These are phyloP conservation scores for Metopia argyrocephala DNA, from an alignment of 2,888 invertebrate genomes.

Conservation along the genomic window DNA sequence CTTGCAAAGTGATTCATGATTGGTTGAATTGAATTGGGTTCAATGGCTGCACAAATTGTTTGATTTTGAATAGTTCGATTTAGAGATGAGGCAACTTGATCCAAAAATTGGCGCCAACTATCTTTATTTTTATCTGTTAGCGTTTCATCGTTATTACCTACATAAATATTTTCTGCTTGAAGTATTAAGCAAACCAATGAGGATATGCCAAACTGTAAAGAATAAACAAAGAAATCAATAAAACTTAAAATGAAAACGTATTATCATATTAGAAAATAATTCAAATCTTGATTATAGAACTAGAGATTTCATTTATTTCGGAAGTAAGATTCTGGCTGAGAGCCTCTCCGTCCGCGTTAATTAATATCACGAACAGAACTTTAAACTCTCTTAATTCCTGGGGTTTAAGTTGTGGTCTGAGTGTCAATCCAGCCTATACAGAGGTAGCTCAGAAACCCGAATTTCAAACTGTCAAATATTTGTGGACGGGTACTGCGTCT, in stretches of 20 bases:
- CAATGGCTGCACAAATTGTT: conserved; percentile 77
- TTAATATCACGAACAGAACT: too few relatives aligned
- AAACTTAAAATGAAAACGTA: neutral
- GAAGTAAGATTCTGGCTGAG: too few relatives aligned
- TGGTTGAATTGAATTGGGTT: conserved; percentile 77
- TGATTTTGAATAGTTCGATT: conserved; percentile 77
- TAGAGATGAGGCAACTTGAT: conserved; percentile 75
- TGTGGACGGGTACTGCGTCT: too few relatives aligned
- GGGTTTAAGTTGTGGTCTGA: too few relatives aligned
- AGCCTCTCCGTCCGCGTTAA: too few relatives aligned
- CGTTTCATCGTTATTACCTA: conserved; percentile 68
- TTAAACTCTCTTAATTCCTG: too few relatives aligned
- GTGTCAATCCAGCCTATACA: too few relatives aligned
- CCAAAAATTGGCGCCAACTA: conserved; percentile 75
- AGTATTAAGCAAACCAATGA: conserved; percentile 76
- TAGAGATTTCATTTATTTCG: too few relatives aligned
- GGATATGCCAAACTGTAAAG: conserved; percentile 76
- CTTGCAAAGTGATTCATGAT: conserved; percentile 77
- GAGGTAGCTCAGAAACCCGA: too few relatives aligned
- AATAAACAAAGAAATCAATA: neutral
- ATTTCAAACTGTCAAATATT: too few relatives aligned
- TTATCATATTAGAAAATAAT: too few relatives aligned
- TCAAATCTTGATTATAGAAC: too few relatives aligned
- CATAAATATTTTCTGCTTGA: conserved; percentile 76
- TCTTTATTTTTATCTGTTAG: conserved; percentile 70